Conservation (phyloP, 1,140 invertebrate genomes). For the Monochamus saltuarius region DNA sequence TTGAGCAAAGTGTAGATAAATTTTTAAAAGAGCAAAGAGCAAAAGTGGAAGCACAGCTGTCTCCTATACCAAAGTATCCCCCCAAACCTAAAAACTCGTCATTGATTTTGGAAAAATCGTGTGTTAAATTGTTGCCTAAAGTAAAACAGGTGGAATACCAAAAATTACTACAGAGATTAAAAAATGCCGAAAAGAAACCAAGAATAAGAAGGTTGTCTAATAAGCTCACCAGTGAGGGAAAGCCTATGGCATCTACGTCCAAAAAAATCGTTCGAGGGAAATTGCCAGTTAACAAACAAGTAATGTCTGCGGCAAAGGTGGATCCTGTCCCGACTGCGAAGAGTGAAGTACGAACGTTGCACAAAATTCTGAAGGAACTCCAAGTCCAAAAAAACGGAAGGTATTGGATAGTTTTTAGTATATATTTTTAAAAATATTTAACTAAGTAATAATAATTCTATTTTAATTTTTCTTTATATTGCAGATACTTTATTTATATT, state of each 20-base stretch:
- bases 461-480: conserved; percentile 6
- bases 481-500: too few relatives aligned
- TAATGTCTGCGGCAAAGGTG: not conserved
- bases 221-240: not conserved
- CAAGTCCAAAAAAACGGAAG: conserved; percentile 41
- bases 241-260: not conserved
- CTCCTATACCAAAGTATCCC: conserved; percentile 1
- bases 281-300: not conserved
- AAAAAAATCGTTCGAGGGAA: not conserved
- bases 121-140: conserved; percentile 45
- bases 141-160: conserved; percentile 49
- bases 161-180: conserved; percentile 37
- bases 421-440: not conserved
- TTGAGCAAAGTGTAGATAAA: conserved; percentile 37
- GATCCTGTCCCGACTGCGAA: conserved; percentile 16
- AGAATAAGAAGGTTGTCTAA: conserved; percentile 17
- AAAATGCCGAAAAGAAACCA: conserved; percentile 32
- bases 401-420: conserved; percentile 25
- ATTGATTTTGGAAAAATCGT: conserved; percentile 38
- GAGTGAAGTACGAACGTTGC: conserved; percentile 22
- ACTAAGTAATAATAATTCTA: not conserved
- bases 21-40: conserved; percentile 48
- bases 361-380: conserved; percentile 39
- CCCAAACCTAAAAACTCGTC: conserved; percentile 4
- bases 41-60: conserved; percentile 38